Base-by-base conservation (phyloP, 2,888 invertebrate species). In the Brachycybe producta region DNA sequence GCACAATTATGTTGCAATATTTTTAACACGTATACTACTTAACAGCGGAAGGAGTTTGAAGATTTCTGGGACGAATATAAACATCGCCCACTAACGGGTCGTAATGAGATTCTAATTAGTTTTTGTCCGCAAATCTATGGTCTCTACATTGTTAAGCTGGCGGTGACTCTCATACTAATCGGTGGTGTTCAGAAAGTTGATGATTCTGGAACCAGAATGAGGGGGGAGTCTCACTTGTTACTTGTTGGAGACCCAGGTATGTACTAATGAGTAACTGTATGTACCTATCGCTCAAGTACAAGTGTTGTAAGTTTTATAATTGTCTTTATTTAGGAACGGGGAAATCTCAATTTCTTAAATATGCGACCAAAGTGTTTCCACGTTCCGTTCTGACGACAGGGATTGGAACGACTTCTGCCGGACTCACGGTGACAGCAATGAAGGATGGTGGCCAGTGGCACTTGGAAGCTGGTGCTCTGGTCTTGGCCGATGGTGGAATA, bases 401-500 rank as follows among this genome's bases (percentile, higher is more conserved):
- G 1, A 77, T 85, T 24, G 88, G 88, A 1, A 82, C 83, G 30
- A 85, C 88, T 0, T 75, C 80, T 44, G 91, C 91, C 53, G 91
- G 91, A 1, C 75, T 91, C 15, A 91, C 91, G 5, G 90, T 86
- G 53, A 77, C 86, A 30, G 90, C 88, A 43, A 73, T 86, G 13
- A 81, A 81, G 85, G 87, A 88, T 70, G 78, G 81, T 56, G 87
- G 87, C 2, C 82, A 84, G 65, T 91, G 90, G 90, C 84, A 85
- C 60, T 65, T 91, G 53, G 90, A 90, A 70, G 90, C 85, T 2
- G 91, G 91, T 1, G 90, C 90, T 0, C 65, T 91, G 27, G 88
- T 90, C 0, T 66, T 90, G 53, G 80, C 90, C 0, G 88, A 91
- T 63, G 86, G 86, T 19, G 90, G 91, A 5, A 75, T 90, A 41